Evolutionary conservation across 2,797 vertebrate species (phyloP), one percentile per base, ranked within the genome.

Genomic region (Crossoptilon crossoptilon): DNA sequence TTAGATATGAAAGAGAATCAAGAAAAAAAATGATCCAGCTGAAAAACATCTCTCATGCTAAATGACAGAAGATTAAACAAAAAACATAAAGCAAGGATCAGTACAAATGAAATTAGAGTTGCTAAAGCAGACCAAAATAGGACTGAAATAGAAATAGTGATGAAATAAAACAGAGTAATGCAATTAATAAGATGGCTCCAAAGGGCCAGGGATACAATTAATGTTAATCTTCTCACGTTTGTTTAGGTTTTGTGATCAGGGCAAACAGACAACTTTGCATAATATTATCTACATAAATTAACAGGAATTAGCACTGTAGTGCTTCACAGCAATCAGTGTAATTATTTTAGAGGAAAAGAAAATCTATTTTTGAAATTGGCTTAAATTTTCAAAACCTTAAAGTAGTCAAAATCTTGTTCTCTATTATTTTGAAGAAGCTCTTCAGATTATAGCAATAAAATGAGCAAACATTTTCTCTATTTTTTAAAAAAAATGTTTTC

Each of bases 141-240:
- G 27, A 53, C 8, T 44, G 9, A 66, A 58, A 75, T 3, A 64
- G 43, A 84, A 64, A 60, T 9, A 64, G 51, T 8, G 2, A 21
- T 33, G 17, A 70, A 76, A 48, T 24, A 26, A 79, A 69, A 15
- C 9, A 70, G 8, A 56, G 5, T 14, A 49, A 66, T 33, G 22
- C 0, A 1, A 49, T 44, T 22, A 75, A 85, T 3, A 49, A 14
- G 76, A 62, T 62, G 6, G 5, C 2, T 12, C 3, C 4, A 58
- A 86, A 69, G 13, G 21, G 68, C 8, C 10, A 62, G 55, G 68
- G 68, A 19, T 14, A 48, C 37, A 35, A 10, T 22, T 68, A 56
- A 79, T 2, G 2, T 39, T 69, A 19, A 74, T 26, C 9, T 37
- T 69, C 24, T 58, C 18, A 27, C 3, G 14, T 58, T 83, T 63